These are phyloP conservation scores for Paracanthobrama guichenoti DNA, from an alignment of 2,113 vertebrate species.

Conservation along the genomic window DNA sequence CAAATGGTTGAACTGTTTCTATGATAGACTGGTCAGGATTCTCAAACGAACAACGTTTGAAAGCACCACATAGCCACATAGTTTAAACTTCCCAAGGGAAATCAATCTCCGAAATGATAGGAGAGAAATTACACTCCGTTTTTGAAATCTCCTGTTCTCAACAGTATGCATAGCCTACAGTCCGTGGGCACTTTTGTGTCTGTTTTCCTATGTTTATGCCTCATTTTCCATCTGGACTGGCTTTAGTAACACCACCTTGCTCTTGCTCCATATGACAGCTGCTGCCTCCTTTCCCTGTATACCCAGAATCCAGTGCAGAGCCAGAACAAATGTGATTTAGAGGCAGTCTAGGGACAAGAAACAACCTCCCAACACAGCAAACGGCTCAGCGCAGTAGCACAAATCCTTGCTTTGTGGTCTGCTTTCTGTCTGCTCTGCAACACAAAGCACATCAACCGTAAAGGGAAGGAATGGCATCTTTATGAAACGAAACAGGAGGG, in stretches of 20 bases:
- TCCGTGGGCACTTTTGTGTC: neutral
- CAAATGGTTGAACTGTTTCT: neutral
- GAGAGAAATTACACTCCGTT: neutral
- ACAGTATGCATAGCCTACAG: neutral
- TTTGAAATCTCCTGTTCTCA: neutral
- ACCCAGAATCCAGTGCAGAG: slow-evolving; percentile 34
- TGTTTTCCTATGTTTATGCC: slow-evolving; percentile 17
- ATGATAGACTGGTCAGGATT: neutral
- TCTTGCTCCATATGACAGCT: slow-evolving; percentile 14
- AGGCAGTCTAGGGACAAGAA: slow-evolving; percentile 60
- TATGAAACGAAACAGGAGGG: slow-evolving; percentile 23
- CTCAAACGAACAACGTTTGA: neutral
- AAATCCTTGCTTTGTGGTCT: slow-evolving; percentile 45
- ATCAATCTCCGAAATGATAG: neutral
- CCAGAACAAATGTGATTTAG: slow-evolving; percentile 61
- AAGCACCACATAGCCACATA: neutral
- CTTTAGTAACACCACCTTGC: slow-evolving; percentile 31
- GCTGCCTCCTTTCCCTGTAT: slow-evolving; percentile 16
- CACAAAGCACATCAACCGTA: slow-evolving; percentile 22
- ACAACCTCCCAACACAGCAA: slow-evolving; percentile 60
- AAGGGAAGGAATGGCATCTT: slow-evolving; percentile 34
- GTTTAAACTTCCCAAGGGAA: neutral
- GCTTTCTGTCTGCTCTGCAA: slow-evolving; percentile 42
- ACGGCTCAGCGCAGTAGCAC: slow-evolving; percentile 57
- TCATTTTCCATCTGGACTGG: slow-evolving; percentile 30